Evolutionary conservation across 2,113 vertebrate genomes (phyloP), one percentile per base, ranked within the genome.

Genomic region (Protobothrops mucrosquamatus): DNA sequence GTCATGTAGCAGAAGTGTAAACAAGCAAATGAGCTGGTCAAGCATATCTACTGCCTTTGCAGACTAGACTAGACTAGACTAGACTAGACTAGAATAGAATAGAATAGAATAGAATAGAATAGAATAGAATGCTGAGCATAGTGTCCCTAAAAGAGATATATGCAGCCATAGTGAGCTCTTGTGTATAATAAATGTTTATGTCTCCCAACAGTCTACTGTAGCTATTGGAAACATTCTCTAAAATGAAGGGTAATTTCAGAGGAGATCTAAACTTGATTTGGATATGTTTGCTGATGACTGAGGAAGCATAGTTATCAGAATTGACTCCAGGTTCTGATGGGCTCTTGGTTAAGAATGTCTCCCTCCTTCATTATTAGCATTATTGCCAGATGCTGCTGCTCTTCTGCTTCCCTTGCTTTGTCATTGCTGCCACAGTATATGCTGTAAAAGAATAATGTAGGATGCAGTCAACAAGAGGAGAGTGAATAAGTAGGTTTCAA

Each of bases 1-100:
- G 52, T 56, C 64, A 4, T 52, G 91, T 89, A 93, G 23, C 18
- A n/a, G n/a, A n/a, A 89, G 34, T 48, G 11, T 52, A 90, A 91
- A 46, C 56, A 91, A 59, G 89, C 29, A 52, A 92, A 94, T 59
- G 48, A 89, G 88, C 55, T 89, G 55, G 39, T 56, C 20, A 57
- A 46, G 46, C 23, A 23, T 48, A 51, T 59, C 88, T 51, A 89
- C 22, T 59, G 54, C 54, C 54, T 56, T 89, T 57, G n/a, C n/a
- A 48, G 48, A 48, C 1, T 51, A 51, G 48, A 51, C 1, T 51
- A 51, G 48, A 51, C 8, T 51, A 51, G 48, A 51, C 8, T 51
- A 48, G 48, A 48, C 6, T 48, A 48, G 48, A 48, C 6, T 48
- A 48, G 46, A 48, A 48, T 48, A 48, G 46, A 48, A 48, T 48